Base-by-base conservation (phyloP, 2,113 vertebrate genomes). In the Notothenia coriiceps region DNA sequence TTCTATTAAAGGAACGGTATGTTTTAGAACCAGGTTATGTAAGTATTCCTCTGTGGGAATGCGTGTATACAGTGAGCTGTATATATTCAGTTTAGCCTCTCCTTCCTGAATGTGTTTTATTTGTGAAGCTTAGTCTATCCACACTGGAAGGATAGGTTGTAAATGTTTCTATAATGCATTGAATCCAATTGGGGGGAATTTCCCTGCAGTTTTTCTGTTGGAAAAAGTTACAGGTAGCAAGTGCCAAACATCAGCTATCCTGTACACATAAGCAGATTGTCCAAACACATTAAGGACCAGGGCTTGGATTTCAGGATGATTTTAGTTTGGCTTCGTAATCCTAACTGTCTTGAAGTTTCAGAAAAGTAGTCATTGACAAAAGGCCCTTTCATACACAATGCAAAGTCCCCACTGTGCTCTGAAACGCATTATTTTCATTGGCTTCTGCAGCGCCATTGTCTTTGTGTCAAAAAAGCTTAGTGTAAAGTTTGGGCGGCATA, bases 11-110 rank as follows among this genome's bases (percentile, higher is more conserved):
- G 22, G 33, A 55, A n/a, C 17, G 40, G 5, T 3, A 46, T 47
- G 44, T 72, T 74, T 69, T 40, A 57, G 50, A n/a, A 11, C 10
- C 13, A 14, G 9, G 4, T 70, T 67, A 35, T 56, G 17, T 60
- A 84, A 61, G 33, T 50, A 9, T 13, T 47, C 44, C 2, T 46
- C 40, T 15, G 4, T 44, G 20, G 43, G 29, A 50, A 33, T 20
- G 35, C 25, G 77, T 57, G 22, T 33, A 61, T n/a, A 49, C 5
- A 74, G 43, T 64, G 29, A 22, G n/a, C 47, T 13, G 20, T 64
- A 44, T 17, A 12, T 56, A 33, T 56, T 33, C n/a, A 33, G 10
- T 54, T 9, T 18, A 5, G 2, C 17, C 8, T 33, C 15, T 47
- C 59, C 43, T 54, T 25, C 43, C 43, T 46, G 6, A 57, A 8